phyloP scores from a whole-genome alignment of 2,797 vertebrate genomes.

The Platalea minor region DNA sequence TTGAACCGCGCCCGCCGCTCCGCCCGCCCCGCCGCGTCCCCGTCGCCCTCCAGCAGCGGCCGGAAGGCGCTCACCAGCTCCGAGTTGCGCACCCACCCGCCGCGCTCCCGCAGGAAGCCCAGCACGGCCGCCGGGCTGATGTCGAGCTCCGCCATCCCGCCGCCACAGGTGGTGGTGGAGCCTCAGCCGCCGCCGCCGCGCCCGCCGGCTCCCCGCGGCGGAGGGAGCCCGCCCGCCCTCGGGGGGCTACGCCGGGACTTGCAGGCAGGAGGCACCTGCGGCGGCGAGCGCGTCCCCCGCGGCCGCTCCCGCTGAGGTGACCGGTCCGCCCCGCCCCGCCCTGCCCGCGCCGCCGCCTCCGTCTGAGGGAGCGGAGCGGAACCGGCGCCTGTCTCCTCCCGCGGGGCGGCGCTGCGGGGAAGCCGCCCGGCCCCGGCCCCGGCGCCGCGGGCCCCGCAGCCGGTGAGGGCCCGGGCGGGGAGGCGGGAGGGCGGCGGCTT shows the following conservation, averaged over 20 bases:
- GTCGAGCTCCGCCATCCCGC: background rate
- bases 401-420: background rate
- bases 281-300: background rate
- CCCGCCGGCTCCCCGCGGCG: background rate
- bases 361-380: background rate
- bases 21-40: conserved; percentile 72
- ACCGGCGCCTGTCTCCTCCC: background rate
- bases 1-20: conserved; percentile 84
- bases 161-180: conserved; percentile 30
- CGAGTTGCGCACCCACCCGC: conserved; percentile 79
- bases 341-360: background rate
- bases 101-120: conserved; percentile 74
- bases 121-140: conserved; percentile 79
- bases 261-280: conserved; percentile 20
- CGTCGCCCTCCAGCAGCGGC: conserved; percentile 72
- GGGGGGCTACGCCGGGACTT: background rate
- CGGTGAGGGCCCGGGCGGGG: background rate
- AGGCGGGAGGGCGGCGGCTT: background rate
- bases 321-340: background rate
- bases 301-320: background rate
- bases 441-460: background rate
- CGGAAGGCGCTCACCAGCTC: conserved; percentile 81
- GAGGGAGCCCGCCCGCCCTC: background rate
- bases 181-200: conserved; percentile 18
- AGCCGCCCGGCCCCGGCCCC: background rate